phyloP scores from a whole-genome alignment of 2,113 vertebrate species.

The Aramus guarauna region DNA sequence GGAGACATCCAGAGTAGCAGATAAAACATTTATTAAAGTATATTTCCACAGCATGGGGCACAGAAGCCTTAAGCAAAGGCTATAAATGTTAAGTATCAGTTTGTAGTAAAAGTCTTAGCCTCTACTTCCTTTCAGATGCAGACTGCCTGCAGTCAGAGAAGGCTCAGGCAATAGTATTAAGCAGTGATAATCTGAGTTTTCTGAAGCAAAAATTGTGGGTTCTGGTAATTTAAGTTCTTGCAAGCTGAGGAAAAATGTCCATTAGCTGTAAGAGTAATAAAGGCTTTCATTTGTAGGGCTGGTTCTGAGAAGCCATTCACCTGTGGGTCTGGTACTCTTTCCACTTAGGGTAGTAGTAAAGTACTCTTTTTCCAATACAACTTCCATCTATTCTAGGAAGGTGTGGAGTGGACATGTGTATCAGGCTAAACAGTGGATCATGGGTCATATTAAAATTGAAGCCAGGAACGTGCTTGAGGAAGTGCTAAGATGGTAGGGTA shows the following conservation, averaged over 20 bases:
- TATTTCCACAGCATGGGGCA: background rate
- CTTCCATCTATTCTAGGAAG: background rate
- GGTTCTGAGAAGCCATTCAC: background rate
- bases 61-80: background rate
- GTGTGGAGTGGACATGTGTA: background rate
- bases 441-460: background rate
- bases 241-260: background rate
- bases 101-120: background rate
- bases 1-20: background rate
- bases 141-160: background rate
- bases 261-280: background rate
- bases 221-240: background rate
- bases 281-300: background rate
- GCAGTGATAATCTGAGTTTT: background rate
- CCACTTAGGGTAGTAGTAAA: background rate
- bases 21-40: background rate
- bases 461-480: background rate
- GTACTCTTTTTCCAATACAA: background rate
- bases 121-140: background rate
- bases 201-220: background rate
- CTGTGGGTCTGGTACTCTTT: background rate
- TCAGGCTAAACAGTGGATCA: background rate
- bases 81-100: background rate
- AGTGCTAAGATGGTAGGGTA: background rate
- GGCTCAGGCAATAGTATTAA: background rate